Evolutionary conservation across 2,888 invertebrate species (phyloP), one percentile per base, ranked within the genome.

Genomic region (Eupithecia insigniata): DNA sequence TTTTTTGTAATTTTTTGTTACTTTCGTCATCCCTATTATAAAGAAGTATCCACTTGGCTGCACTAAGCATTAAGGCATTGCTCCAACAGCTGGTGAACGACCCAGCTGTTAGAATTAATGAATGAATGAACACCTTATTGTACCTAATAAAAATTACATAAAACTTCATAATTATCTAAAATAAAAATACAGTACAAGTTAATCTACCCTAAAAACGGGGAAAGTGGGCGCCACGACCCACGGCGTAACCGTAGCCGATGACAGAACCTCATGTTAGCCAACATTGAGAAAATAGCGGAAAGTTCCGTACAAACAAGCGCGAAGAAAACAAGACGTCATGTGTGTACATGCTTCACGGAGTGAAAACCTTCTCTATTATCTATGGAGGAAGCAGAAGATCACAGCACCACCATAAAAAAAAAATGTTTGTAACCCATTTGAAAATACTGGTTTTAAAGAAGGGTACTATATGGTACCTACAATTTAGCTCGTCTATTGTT

Each of bases 401-500:
- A 51, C n/a, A 46, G 8, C 22, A 51, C 55, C 55, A 55, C 26
- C 55, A 14, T n/a, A 43, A 43, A 18, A 43, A 43, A 10, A 18
- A 3, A 10, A 51, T 46, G 26, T 55, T 55, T 55, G 12, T 26
- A 55, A 26, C 22, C 4, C 22, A 26, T 28, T 51, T 30, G 30
- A 60, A 60, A 60, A 30, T 60, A 60, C 60, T 60, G 60, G 60
- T 60, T 16, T 30, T 16, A 60, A 60, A 60, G 14, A 28, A 28
- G 16, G 36, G 30, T 30, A 30, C 30, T n/a, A n/a, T n/a, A n/a
- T n/a, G n/a, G 28, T 28, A 55, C 55, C 26, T 55, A 55, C 12
- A 14, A 2, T 46, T 55, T 55, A 16, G n/a, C 39, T 60, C 67
- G 67, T 70, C 66, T 46, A 61, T 71, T 69, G 43, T 69, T 71